Conservation (phyloP, 2,888 invertebrate genomes). For the Venusia cambrica region DNA sequence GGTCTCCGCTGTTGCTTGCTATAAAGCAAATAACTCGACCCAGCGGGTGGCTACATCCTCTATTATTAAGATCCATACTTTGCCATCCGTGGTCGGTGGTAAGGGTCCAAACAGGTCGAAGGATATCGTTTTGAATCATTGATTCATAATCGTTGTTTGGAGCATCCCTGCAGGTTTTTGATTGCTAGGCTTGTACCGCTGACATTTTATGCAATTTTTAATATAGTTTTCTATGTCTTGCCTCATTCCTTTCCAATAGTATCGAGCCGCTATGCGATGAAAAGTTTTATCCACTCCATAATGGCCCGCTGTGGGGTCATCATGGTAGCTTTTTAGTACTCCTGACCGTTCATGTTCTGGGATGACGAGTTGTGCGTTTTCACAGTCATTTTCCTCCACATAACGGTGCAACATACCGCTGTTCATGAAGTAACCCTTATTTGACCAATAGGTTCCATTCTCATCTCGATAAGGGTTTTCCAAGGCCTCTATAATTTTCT, state of each 20-base stretch:
- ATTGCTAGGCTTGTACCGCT: conserved; percentile 4
- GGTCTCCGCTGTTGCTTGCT: conserved; percentile 28
- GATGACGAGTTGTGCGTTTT: conserved; percentile 30
- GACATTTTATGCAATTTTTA: conserved; percentile 28
- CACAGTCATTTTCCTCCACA: conserved; percentile 18
- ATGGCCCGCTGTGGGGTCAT: conserved; percentile 18
- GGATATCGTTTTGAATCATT: conserved; percentile 3
- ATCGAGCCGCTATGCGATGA: conserved; percentile 10
- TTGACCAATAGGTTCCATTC: conserved; percentile 28
- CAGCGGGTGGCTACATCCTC: conserved; percentile 33
- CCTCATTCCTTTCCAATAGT: conserved; percentile 24
- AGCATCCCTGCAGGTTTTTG: conserved; percentile 5
- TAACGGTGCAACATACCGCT: conserved; percentile 33
- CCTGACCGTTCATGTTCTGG: conserved; percentile 30
- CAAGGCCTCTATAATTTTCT: too few species aligned
- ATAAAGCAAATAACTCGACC: conserved; percentile 34
- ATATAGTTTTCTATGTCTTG: conserved; percentile 27
- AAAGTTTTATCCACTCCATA: conserved; percentile 14
- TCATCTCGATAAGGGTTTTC: conserved; percentile 16
- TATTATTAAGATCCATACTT: conserved; percentile 29
- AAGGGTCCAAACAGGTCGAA: conserved; percentile 7
- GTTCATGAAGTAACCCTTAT: conserved; percentile 31
- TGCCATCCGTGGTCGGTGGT: conserved; percentile 1
- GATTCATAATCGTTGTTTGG: conserved; percentile 2
- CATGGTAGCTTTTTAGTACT: conserved; percentile 23